Base-by-base conservation (phyloP, 2,113 vertebrate species). In the Pelvicachromis taeniatus region DNA sequence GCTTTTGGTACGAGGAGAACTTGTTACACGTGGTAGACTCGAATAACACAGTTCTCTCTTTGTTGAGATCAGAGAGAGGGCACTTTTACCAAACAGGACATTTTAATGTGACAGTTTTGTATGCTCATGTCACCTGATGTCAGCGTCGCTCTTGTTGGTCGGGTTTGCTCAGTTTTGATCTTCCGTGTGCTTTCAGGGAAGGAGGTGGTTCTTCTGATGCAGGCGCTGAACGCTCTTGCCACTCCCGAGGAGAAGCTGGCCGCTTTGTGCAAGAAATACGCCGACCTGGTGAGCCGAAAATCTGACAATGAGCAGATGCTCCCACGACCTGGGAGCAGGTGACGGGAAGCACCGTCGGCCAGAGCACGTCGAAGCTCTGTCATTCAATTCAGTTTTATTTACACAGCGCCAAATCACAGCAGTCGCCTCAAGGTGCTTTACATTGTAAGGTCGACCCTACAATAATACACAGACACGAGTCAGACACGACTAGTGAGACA, bases 191-290 rank as follows among this genome's bases (percentile, higher is more conserved):
- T 95, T 88, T 56, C 92, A 99, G 99, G 98, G 86, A 99, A 99
- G 96, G 99, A 99, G 95, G 98, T 99, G 21, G 93, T 98, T 56
- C 95, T 99, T 89, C 85, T 99, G 95, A 99, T 99, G 99, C 97
- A 99, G 94, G 98, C 99, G 17, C 95, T 99, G 89, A 98, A 99
- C 87, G 96, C 98, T 1, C 96, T 99, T 42, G 95, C 97, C 83
- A 98, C 97, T 82, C 99, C 99, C 29, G 99, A 99, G 89, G 99
- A 99, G 94, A 99, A 99, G 87, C 94, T 99, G 88, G 99, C 98
- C 81, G 98, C 99, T 90, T 93, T 99, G 90, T 99, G 99, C 96
- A 99, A 99, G 96, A 99, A 99, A 93, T 99, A 99, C 83, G 98
- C 99, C 70, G 98, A 99, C 94, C 96, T 99, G 93, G 99, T 99